Base-by-base conservation (phyloP, 1,140 invertebrate species). In the Drosophila virilis region DNA sequence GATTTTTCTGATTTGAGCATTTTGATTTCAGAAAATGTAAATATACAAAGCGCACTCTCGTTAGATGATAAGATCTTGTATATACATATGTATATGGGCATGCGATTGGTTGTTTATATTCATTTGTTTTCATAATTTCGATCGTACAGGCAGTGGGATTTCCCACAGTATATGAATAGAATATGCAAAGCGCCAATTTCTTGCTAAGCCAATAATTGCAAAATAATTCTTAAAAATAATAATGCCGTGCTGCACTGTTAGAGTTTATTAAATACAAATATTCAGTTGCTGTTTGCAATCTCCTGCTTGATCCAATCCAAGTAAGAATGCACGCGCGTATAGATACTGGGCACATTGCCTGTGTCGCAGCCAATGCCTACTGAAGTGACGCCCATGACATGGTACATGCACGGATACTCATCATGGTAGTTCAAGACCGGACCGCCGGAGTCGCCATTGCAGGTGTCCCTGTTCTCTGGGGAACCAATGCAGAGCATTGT, bases 401-500 rank as follows among this genome's bases (percentile, higher is more conserved):
- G 77, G 8, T 91, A 81, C 80, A 90, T 92, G 46, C 91, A 92
- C 0, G 75, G 68, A 13, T 28, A 74, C 0, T 71, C 42, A 7
- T 70, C 42, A 50, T 92, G 89, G 37, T 89, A 83, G 37, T 67
- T 60, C 35, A 91, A 22, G 5, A 92, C 55, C 8, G 91, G 91
- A 1, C 91, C 91, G 1, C 91, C 91, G 0, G 90, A 91, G 60
- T 92, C 91, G 2, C 91, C 91, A 9, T 89, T 78, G 77, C 93
- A 94, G 6, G 93, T 93, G 48, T 93, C 93, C 76, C 90, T 93
- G 12, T 46, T 40, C 33, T 92, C 90, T 37, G 94, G 91, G 33
- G 92, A 93, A 10, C 96, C 96, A n/a, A 96, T 96, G 91, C 96
- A 97, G 12, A 97, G 76, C 80, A 94, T 93, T 65, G 92, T 93